These are phyloP conservation scores for Odontophorus gujanensis DNA, from an alignment of 2,113 vertebrate genomes.

Conservation along the genomic window DNA sequence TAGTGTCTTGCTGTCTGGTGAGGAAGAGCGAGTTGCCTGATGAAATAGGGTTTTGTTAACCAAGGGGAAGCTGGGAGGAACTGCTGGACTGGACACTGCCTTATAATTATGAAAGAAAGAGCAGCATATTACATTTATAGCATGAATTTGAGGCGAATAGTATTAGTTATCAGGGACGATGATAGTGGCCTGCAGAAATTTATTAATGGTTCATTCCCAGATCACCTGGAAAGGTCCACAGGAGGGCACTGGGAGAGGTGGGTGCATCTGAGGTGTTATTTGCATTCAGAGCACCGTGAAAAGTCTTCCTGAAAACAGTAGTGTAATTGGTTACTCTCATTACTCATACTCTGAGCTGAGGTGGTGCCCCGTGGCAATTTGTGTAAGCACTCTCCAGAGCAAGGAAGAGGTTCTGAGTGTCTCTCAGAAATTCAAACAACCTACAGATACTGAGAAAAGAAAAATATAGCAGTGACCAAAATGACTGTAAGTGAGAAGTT, in stretches of 20 bases:
- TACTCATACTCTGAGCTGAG: neutral
- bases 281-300: fast-evolving
- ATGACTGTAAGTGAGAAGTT: neutral
- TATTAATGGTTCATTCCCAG: neutral
- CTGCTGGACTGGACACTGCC: no score
- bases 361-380: neutral
- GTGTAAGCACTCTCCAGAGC: neutral
- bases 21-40: neutral
- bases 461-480: neutral
- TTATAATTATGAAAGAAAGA: neutral
- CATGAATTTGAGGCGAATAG: neutral
- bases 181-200: neutral
- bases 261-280: neutral
- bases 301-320: fast-evolving
- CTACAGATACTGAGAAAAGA: neutral
- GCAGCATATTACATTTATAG: neutral
- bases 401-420: fast-evolving
- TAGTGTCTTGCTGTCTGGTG: neutral
- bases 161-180: neutral
- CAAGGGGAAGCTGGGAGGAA: neutral
- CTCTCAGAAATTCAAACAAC: neutral
- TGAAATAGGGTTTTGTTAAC: neutral
- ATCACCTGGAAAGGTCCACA: neutral
- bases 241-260: neutral
- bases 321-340: neutral